These are phyloP conservation scores for Bombus soroeensis DNA, from an alignment of 1,140 invertebrate species.

Conservation along the genomic window DNA sequence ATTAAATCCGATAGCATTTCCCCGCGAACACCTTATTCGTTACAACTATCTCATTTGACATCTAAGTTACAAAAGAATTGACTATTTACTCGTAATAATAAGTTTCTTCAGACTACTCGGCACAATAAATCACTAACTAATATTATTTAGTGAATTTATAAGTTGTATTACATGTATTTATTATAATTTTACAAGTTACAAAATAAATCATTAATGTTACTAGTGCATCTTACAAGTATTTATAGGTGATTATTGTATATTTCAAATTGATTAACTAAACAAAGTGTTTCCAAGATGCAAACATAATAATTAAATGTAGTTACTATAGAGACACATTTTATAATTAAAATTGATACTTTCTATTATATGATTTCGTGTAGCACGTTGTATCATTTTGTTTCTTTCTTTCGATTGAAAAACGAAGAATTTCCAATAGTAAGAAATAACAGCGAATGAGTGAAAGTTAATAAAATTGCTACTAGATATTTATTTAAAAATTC, in stretches of 20 bases:
- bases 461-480: no score
- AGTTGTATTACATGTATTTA: no score
- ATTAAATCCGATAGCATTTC: slow-evolving; percentile 48
- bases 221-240: no score
- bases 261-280: no score
- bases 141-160: no score
- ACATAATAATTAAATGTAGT: background rate
- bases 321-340: background rate
- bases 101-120: no score
- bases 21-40: background rate
- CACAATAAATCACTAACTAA: no score
- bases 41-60: background rate
- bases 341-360: background rate
- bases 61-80: background rate
- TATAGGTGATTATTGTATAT: no score
- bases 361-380: background rate
- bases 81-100: background rate
- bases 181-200: no score
- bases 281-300: background rate
- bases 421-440: background rate
- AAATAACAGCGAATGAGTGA: background rate
- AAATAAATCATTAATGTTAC: no score
- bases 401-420: background rate
- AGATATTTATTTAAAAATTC: no score
- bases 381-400: background rate